Percentiles rank a stretch among this genome's conserved stretches.
phyloP scores from a whole-genome alignment of 2,888 invertebrate genomes.

The Stenurella melanura region DNA sequence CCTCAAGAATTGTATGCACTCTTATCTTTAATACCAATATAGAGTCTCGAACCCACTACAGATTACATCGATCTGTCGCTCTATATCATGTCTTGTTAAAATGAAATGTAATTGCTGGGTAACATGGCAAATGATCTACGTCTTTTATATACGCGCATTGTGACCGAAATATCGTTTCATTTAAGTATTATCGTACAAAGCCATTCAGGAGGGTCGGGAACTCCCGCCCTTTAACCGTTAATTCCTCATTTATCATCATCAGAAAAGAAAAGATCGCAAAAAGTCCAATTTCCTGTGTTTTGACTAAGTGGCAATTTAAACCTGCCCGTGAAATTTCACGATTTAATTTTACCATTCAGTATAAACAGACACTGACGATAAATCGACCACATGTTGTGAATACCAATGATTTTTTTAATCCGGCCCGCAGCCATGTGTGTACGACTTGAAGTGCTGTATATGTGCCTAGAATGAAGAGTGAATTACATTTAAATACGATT shows the following conservation, averaged over 20 bases:
- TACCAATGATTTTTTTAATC: constrained; percentile 6
- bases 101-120: too few relatives aligned
- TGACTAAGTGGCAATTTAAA: constrained; percentile 14
- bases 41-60: too few relatives aligned
- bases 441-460: constrained; percentile 2
- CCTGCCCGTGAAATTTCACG: constrained; percentile 17
- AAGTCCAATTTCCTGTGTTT: constrained; percentile 18
- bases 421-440: constrained; percentile 10
- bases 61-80: too few relatives aligned
- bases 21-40: too few relatives aligned
- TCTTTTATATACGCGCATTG: background rate
- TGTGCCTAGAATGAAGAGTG: constrained; percentile 17
- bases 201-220: background rate
- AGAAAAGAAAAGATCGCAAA: background rate
- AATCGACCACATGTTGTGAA: constrained; percentile 26
- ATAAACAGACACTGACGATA: constrained; percentile 4
- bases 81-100: too few relatives aligned
- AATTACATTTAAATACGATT: constrained; percentile 15
- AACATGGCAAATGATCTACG: background rate
- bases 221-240: constrained; percentile 1
- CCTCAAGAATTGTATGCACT: too few relatives aligned
- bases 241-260: constrained; percentile 9
- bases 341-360: constrained; percentile 21
- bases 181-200: background rate
- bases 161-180: background rate